Evolutionary conservation across 2,113 vertebrate genomes (phyloP).

Genomic region (Zosterops borbonicus): DNA sequence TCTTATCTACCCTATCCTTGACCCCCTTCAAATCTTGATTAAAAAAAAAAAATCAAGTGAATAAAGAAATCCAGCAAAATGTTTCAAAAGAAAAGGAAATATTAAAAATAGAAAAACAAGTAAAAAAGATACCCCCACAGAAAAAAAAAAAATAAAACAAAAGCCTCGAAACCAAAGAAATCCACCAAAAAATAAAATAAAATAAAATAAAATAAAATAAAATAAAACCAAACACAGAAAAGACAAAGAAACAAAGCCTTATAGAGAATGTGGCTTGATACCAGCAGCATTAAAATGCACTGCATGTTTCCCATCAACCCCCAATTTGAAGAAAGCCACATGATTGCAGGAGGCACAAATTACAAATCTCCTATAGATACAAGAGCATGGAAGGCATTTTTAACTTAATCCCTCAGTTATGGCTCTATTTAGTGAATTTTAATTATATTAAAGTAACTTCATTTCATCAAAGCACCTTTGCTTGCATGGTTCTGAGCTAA

Average conservation of each 20-base stretch:
- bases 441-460: neutral
- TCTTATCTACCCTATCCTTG: neutral
- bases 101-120: neutral
- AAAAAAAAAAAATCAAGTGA: neutral
- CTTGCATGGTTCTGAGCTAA: neutral
- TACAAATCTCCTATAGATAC: neutral
- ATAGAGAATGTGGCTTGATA: fast-evolving
- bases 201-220: neutral
- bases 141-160: too few relatives aligned
- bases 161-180: neutral
- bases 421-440: neutral
- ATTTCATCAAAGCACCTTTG: neutral
- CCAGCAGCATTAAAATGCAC: neutral
- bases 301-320: neutral
- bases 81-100: neutral
- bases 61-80: neutral
- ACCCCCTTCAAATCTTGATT: neutral
- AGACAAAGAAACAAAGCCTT: neutral
- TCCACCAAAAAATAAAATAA: too few relatives aligned
- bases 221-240: neutral
- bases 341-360: neutral
- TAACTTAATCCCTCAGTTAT: neutral
- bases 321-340: neutral
- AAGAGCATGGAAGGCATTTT: neutral
- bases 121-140: neutral